Base-by-base conservation (phyloP, 2,888 invertebrate species). In the Boloria euphrosyne region DNA sequence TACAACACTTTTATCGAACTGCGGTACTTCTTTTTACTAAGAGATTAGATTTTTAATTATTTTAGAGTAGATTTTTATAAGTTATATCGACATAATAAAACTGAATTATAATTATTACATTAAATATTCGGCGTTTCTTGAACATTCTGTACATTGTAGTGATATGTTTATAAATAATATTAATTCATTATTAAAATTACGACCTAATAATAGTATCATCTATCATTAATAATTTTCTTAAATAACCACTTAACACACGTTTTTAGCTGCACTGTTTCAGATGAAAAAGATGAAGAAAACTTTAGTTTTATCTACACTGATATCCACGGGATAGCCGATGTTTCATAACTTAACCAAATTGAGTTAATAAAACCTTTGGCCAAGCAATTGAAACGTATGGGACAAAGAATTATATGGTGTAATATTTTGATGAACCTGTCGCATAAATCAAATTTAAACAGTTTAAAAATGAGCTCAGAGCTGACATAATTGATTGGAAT, bases 401-500 rank as follows among this genome's bases (percentile, higher is more conserved):
- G 62, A 62, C 64, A 57, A 68, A 69, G 60, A 66, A 67, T 68
- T 61, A 59, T 53, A 52, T 63, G 43, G 59, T 58, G 66, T 66
- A 65, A 68, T 72, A 65, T 65, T 67, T 67, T 64, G 66, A 70
- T 47, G 57, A 47, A 47, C 53, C 27, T 22, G 59, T 67, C 66
- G 46, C 66, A 73, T 75, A 73, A 71, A 75, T 75, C 75, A 72
- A 55, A 72, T 73, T 75, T 73, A 71, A 70, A 52, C 61, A 70
- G 65, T 71, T 68, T 70, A 74, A 70, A 71, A 74, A 70, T 62
- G 69, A 76, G 73, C 59, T 68, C 75, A 72, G 63, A 69, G 71
- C 68, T 73, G 70, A 60, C 67, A 70, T 74, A 75, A 75, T 76
- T 77, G 75, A 73, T 74, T 74, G 72, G 71, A 75, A 76, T 75